phyloP scores from a whole-genome alignment of 2,888 invertebrate species.

The Epicampocera succincta region DNA sequence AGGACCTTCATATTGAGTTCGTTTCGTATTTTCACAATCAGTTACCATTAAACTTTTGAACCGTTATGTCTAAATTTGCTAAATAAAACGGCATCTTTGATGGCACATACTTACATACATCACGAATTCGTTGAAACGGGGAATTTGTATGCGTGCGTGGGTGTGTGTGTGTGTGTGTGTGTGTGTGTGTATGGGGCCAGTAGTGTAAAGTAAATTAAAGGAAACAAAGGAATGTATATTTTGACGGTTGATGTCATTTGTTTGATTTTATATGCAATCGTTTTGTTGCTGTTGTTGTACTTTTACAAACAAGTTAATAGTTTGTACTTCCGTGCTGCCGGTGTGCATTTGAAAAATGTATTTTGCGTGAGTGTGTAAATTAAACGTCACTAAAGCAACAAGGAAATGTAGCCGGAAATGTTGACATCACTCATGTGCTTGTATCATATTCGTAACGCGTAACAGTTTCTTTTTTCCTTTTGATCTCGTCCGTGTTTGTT shows the following conservation, averaged over 20 bases:
- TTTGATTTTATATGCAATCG: conserved; percentile 39
- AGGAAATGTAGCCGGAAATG: conserved; percentile 75
- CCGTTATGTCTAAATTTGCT: conserved; percentile 43
- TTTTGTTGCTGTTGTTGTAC: background rate
- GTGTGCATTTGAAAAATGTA: conserved; percentile 9
- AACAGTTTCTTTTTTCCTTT: background rate
- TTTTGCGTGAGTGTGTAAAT: conserved; percentile 39
- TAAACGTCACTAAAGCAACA: conserved; percentile 35
- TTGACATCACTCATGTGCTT: conserved; percentile 71
- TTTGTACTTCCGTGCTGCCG: conserved; percentile 5
- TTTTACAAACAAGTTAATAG: conserved; percentile 6
- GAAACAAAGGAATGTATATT: conserved; percentile 15
- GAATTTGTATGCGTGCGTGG: background rate
- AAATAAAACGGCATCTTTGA: conserved; percentile 34
- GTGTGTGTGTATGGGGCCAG: background rate
- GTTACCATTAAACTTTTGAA: conserved; percentile 54
- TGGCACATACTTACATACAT: background rate
- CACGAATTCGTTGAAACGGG: conserved; percentile 8
- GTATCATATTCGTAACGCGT: conserved; percentile 49
- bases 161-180: background rate
- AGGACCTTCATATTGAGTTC: conserved; percentile 64
- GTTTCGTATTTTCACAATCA: conserved; percentile 58
- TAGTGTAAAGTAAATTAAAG: conserved; percentile 20
- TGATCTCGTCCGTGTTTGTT: conserved; percentile 28
- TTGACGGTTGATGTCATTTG: conserved; percentile 45